phyloP scores from a whole-genome alignment of 2,113 vertebrate genomes.

The Plectropomus leopardus region DNA sequence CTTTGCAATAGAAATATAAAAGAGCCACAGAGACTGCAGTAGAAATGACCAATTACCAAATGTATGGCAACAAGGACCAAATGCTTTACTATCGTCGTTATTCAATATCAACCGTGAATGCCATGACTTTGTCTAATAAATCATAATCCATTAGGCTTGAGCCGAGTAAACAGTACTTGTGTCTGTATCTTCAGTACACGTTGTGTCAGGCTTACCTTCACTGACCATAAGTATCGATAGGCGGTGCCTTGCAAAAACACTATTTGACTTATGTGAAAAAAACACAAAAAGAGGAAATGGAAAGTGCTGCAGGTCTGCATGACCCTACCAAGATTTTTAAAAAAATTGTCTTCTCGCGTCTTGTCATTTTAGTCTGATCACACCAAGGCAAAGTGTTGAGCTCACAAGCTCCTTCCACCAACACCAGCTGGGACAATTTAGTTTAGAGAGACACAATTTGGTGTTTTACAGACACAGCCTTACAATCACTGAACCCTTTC shows the following conservation, averaged over 20 bases:
- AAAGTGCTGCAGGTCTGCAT: neutral
- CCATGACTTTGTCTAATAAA: neutral
- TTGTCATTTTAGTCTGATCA: neutral
- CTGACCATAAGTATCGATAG: neutral
- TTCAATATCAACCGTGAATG: neutral
- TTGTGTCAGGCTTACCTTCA: neutral
- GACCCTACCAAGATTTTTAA: neutral
- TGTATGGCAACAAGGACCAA: neutral
- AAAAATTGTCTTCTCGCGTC: neutral
- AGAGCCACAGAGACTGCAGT: neutral
- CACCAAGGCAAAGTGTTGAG: neutral
- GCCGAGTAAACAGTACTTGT: neutral
- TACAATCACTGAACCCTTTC: too few relatives aligned
- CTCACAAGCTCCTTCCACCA: neutral
- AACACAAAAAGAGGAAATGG: neutral
- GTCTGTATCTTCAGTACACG: neutral
- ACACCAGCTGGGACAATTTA: neutral
- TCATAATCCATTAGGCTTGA: neutral
- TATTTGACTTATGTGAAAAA: neutral
- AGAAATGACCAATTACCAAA: neutral
- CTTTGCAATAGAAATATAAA: neutral
- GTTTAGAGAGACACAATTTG: conserved; percentile 3
- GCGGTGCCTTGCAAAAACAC: neutral
- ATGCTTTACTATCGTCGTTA: neutral
- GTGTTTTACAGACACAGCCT: neutral